Conservation (phyloP, 2,888 invertebrate genomes). For the Chelonus formosanus region DNA sequence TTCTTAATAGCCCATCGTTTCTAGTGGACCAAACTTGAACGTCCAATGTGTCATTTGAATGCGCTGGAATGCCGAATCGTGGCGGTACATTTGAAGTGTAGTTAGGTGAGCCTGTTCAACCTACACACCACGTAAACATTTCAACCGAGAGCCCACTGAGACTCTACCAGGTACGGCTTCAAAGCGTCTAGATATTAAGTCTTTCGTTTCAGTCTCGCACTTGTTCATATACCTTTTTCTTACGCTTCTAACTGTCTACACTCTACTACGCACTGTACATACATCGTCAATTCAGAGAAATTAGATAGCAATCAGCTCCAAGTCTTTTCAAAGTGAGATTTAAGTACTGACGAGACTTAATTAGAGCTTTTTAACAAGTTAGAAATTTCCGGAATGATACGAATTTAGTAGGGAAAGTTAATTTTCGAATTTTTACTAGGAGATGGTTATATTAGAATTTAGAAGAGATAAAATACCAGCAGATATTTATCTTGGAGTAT, state of each 20-base stretch:
- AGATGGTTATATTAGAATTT: no score
- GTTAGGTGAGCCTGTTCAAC: slow-evolving; percentile 48
- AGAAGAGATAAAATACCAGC: no score
- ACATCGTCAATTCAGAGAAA: no score
- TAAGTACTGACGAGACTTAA: no score
- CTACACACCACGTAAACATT: slow-evolving; percentile 44
- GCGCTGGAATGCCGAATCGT: slow-evolving; percentile 48
- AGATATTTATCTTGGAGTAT: no score
- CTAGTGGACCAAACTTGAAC: slow-evolving; percentile 8
- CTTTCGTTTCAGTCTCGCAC: slow-evolving; percentile 5
- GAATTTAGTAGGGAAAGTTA: no score
- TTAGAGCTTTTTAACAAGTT: no score
- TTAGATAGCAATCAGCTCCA: no score
- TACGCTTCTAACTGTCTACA: not conserved
- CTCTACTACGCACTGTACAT: not conserved
- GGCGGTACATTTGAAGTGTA: slow-evolving; percentile 48
- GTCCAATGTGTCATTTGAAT: slow-evolving; percentile 47
- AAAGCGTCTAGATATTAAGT: slow-evolving; percentile 9
- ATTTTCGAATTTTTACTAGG: no score
- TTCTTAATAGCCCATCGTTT: slow-evolving; percentile 47
- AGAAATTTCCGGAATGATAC: no score
- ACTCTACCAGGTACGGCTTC: slow-evolving; percentile 31
- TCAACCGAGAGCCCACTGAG: slow-evolving; percentile 29
- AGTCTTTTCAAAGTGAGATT: no score
- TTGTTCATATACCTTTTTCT: not conserved